Evolutionary conservation across 2,113 vertebrate genomes (phyloP), one percentile per base, ranked within the genome.

Genomic region (Rhynchopsitta pachyrhyncha): DNA sequence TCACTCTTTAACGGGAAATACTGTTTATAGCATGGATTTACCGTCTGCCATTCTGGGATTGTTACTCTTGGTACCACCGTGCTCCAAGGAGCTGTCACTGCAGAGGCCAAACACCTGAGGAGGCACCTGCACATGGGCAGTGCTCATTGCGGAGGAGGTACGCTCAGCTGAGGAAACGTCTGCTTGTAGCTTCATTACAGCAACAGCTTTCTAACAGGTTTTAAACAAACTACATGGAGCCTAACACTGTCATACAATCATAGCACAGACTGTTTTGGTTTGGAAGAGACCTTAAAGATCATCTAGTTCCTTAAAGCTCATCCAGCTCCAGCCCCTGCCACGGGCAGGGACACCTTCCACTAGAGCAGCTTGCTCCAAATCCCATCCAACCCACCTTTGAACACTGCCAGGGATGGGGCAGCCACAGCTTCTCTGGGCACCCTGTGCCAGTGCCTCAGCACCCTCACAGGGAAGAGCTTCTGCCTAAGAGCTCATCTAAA

Each of bases 41-140:
- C 47, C 14, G 10, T 27, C 18, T 39, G 31, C n/a, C 31, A 7
- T 46, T 63, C 55, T 50, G 29, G 25, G n/a, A 17, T n/a, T 39
- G 27, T 31, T 64, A 10, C 17, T 60, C 27, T 47, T 44, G 41
- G 4, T 17, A 8, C 23, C 42, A 28, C 55, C 29, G 2, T 2
- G 17, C 42, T 70, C 64, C 57, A 31, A 13, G 46, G 69, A 73
- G 5, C 31, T 23, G 41, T 6, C 27, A 37, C 3, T 13, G 10
- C 1, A 0, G 41, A 17, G 33, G 24, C 8, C 0, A 1, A 24
- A 35, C 33, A 25, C 2, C 6, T 1, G 6, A 3, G 20, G 19
- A 25, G 35, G 28, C 3, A 0, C 31, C 31, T 37, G 23, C 35
- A 13, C 6, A 5, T 18, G 28, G 35, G n/a, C 33, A 60, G 17